Evolutionary conservation across 2,888 invertebrate species (phyloP).

Genomic region (Hoplodrina blanda): DNA sequence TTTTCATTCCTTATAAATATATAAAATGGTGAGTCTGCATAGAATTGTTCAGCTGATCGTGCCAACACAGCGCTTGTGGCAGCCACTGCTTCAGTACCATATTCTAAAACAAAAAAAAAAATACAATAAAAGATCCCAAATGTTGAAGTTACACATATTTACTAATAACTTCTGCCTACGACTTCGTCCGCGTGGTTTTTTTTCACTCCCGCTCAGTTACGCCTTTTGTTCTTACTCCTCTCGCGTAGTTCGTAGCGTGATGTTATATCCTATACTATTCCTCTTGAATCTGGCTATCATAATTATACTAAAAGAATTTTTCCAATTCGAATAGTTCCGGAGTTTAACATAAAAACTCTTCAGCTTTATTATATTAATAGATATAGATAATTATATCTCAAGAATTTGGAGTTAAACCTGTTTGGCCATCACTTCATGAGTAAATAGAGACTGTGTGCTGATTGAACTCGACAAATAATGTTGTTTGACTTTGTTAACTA

Average conservation of each 20-base stretch:
- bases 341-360: no score
- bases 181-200: no score
- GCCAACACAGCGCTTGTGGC: slow-evolving; percentile 91
- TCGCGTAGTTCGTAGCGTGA: no score
- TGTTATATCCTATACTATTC: no score
- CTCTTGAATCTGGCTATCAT: no score
- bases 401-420: slow-evolving; percentile 1
- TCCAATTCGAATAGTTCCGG: no score
- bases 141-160: background rate
- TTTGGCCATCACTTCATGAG: slow-evolving; percentile 6
- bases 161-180: background rate
- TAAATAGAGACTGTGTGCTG: slow-evolving; percentile 16
- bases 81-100: slow-evolving; percentile 93
- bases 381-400: background rate
- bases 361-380: no score
- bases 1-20: slow-evolving; percentile 93
- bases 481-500: background rate
- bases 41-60: slow-evolving; percentile 85
- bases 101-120: slow-evolving; percentile 84
- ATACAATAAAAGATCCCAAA: background rate
- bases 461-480: background rate
- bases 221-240: no score
- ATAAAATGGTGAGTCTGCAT: slow-evolving; percentile 93
- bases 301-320: no score
- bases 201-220: no score